These are phyloP conservation scores for Nebria salina DNA, from an alignment of 2,888 invertebrate species.

Conservation along the genomic window DNA sequence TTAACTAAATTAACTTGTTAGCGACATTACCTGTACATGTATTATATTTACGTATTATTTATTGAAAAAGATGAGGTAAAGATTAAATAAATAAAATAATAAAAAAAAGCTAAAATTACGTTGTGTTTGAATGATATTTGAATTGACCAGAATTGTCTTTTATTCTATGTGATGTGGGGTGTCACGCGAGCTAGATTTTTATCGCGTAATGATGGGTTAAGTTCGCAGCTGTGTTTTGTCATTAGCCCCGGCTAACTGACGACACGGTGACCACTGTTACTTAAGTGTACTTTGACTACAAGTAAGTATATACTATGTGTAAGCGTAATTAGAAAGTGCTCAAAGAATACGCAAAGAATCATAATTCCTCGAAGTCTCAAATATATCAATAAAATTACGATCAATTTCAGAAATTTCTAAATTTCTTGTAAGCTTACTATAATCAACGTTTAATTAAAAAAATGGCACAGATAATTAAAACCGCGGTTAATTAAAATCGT, in stretches of 20 bases:
- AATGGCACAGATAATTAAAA: too few relatives aligned
- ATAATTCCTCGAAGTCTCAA: background rate
- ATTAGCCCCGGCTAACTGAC: slow-evolving; percentile 4
- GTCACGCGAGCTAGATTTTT: slow-evolving; percentile 33
- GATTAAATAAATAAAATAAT: background rate
- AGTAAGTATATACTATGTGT: background rate
- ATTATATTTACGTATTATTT: slow-evolving; percentile 42
- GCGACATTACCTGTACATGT: slow-evolving; percentile 34
- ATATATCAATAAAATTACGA: background rate
- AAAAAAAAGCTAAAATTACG: background rate
- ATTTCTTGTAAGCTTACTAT: too few relatives aligned
- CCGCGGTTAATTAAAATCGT: too few relatives aligned
- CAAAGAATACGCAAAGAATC: background rate
- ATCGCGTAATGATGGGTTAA: slow-evolving; percentile 32
- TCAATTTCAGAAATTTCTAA: too few relatives aligned
- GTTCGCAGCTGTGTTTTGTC: slow-evolving; percentile 14
- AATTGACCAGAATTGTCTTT: slow-evolving; percentile 6
- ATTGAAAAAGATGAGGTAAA: slow-evolving; percentile 25
- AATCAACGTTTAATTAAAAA: too few relatives aligned
- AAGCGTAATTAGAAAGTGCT: slow-evolving; percentile 5
- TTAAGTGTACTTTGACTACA: background rate
- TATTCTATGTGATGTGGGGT: background rate
- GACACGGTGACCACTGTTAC: slow-evolving; percentile 4
- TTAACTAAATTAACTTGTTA: slow-evolving; percentile 34
- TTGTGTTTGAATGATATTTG: slow-evolving; percentile 45